Percentiles rank a stretch among this genome's conserved stretches.
Evolutionary conservation across 2,113 vertebrate genomes (phyloP).

Genomic region (Myodes glareolus): DNA sequence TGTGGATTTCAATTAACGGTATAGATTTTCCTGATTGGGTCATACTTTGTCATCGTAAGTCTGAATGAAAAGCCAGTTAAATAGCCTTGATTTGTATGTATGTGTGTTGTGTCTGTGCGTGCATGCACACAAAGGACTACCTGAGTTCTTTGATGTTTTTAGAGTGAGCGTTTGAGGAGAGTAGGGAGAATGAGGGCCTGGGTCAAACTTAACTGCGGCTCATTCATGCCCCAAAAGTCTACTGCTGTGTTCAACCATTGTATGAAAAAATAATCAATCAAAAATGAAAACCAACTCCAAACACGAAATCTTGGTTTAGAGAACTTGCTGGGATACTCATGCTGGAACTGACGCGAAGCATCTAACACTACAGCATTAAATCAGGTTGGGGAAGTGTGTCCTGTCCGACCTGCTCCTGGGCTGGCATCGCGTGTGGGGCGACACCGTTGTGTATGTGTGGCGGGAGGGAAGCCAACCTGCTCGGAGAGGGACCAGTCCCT

Average conservation of each 20-base stretch:
- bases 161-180: not conserved
- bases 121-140: not conserved
- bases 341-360: not conserved
- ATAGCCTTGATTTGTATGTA: not conserved
- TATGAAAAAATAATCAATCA: not conserved
- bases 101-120: too few relatives aligned
- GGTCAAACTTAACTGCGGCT: not conserved
- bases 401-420: rapidly evolving
- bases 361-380: rapidly evolving
- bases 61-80: not conserved
- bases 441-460: not conserved
- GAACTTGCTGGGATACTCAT: not conserved
- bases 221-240: not conserved
- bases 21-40: not conserved
- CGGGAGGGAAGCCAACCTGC: not conserved
- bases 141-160: not conserved
- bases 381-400: not conserved
- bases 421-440: rapidly evolving
- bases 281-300: not conserved
- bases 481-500: not conserved
- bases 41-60: not conserved
- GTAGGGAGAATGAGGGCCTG: not conserved
- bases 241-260: not conserved
- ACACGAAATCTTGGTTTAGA: not conserved
- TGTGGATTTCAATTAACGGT: not conserved